These are phyloP conservation scores for Axea sp. DNA, from an alignment of 2,888 invertebrate species.

Conservation along the genomic window DNA sequence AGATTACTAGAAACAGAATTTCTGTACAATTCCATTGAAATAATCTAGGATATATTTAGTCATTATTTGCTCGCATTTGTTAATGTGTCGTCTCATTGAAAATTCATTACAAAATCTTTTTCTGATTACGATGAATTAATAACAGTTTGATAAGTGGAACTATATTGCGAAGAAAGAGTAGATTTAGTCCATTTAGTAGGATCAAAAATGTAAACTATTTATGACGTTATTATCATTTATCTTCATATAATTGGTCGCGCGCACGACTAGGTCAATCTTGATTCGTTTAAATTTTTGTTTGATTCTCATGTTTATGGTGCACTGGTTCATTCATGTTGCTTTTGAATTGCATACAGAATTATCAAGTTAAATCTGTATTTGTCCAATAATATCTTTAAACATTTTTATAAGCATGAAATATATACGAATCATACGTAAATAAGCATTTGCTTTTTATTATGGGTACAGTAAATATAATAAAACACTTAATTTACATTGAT, in stretches of 20 bases:
- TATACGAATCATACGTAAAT: too few species aligned
- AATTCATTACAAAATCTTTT: constrained; percentile 12
- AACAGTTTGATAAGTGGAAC: constrained; percentile 22
- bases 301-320: constrained; percentile 18
- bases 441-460: too few species aligned
- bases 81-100: neutral
- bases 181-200: constrained; percentile 23
- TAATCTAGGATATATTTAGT: too few species aligned
- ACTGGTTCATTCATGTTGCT: constrained; percentile 23
- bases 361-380: neutral
- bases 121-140: constrained; percentile 17
- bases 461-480: too few species aligned
- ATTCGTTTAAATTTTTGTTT: constrained; percentile 18
- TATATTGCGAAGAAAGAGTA: too few species aligned
- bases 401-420: too few species aligned
- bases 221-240: constrained; percentile 25
- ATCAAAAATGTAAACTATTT: constrained; percentile 38
- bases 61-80: neutral
- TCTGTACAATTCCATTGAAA: neutral
- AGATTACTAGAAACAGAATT: neutral
- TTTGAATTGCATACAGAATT: constrained; percentile 2
- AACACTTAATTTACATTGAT: too few species aligned
- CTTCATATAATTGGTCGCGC: constrained; percentile 22
- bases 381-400: too few species aligned
- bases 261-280: constrained; percentile 28